Evolutionary conservation across 2,888 invertebrate species (phyloP).

Genomic region (Heliconius sara): DNA sequence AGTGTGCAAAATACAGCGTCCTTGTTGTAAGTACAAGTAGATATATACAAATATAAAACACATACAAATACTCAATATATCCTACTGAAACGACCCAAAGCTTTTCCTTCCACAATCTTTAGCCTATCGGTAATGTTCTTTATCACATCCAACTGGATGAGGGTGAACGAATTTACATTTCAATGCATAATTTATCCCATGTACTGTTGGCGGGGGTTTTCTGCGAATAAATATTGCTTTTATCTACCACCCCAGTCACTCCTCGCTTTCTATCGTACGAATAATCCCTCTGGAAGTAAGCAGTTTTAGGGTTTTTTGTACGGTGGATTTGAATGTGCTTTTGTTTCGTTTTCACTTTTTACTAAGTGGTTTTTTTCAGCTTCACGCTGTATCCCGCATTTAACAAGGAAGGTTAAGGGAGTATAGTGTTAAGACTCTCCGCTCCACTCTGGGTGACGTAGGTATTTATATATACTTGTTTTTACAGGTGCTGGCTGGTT

Average conservation of each 20-base stretch:
- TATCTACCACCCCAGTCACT: conserved; percentile 75
- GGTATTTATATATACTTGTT: too few relatives aligned
- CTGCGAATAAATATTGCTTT: conserved; percentile 70
- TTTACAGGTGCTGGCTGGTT: too few relatives aligned
- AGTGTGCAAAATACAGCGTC: too few relatives aligned
- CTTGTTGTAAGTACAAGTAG: too few relatives aligned
- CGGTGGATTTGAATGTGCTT: conserved; percentile 1
- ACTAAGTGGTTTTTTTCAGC: too few relatives aligned
- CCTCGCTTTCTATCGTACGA: conserved; percentile 72
- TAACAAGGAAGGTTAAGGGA: neutral
- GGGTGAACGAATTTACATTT: conserved; percentile 72
- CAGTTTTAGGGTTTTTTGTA: conserved; percentile 52
- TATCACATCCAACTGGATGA: conserved; percentile 44
- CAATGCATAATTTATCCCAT: conserved; percentile 80
- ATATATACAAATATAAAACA: too few relatives aligned
- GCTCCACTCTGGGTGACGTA: too few relatives aligned
- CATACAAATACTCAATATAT: neutral
- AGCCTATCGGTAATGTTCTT: conserved; percentile 40
- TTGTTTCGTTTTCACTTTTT: conserved; percentile 7
- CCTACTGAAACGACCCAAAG: neutral
- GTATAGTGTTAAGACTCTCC: neutral
- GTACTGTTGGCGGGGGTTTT: conserved; percentile 56
- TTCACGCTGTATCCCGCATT: too few relatives aligned
- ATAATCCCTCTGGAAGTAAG: conserved; percentile 72
- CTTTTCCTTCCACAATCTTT: conserved; percentile 20